phyloP scores from a whole-genome alignment of 2,113 vertebrate species.

The Aspiorhynchus laticeps region DNA sequence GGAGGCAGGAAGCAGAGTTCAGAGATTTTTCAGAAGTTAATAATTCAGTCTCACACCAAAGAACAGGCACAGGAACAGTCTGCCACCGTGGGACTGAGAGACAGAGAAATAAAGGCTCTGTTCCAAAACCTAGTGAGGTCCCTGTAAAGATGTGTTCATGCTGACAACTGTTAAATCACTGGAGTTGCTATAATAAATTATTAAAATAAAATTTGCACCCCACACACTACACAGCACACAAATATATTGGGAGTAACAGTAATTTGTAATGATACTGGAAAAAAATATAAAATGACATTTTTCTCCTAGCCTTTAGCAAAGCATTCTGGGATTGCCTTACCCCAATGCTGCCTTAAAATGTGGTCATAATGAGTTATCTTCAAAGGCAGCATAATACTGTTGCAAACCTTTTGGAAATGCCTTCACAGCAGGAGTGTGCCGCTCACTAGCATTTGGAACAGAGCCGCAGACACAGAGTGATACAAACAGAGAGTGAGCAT shows the following conservation, averaged over 20 bases:
- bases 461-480: constrained; percentile 6
- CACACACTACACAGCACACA: too few relatives aligned
- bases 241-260: background rate
- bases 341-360: background rate
- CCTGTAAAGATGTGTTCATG: constrained; percentile 1
- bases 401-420: background rate
- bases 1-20: constrained; percentile 17
- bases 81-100: background rate
- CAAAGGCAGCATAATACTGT: background rate
- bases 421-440: background rate
- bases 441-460: background rate
- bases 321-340: background rate
- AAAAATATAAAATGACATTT: background rate
- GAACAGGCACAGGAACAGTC: background rate
- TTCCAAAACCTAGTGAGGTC: constrained; percentile 33
- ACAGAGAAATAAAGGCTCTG: background rate
- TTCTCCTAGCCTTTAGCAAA: background rate
- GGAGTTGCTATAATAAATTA: too few relatives aligned
- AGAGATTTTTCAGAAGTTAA: constrained; percentile 60
- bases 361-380: background rate
- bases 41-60: constrained; percentile 63
- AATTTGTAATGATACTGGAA: background rate
- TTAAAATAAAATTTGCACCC: too few relatives aligned
- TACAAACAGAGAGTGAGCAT: background rate
- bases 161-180: background rate